Evolutionary conservation across 1,140 invertebrate species (phyloP).

Genomic region (Drosophila bipectinata): DNA sequence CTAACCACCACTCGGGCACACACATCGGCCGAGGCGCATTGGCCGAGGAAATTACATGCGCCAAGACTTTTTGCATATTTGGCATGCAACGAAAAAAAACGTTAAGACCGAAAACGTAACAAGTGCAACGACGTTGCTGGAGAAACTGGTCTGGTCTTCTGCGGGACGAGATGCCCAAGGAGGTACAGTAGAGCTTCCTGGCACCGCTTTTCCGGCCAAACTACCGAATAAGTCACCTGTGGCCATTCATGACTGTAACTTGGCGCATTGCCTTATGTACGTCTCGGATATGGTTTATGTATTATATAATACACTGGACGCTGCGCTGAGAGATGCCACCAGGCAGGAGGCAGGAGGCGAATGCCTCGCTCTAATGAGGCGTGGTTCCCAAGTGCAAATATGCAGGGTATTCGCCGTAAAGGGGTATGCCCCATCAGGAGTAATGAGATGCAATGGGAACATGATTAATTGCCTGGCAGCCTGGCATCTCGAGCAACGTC

Average conservation of each 20-base stretch:
- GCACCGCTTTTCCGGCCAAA: neutral
- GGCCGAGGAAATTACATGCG: slow-evolving; percentile 67
- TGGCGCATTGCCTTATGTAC: neutral
- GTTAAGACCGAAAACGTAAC: slow-evolving; percentile 61
- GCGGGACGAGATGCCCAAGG: slow-evolving; percentile 19
- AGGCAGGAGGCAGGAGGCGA: slow-evolving; percentile 31
- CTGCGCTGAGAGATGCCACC: slow-evolving; percentile 59
- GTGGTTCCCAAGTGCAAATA: slow-evolving; percentile 27
- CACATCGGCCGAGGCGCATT: slow-evolving; percentile 40
- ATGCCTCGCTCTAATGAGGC: slow-evolving; percentile 39
- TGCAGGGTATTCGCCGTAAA: slow-evolving; percentile 4
- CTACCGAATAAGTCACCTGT: neutral
- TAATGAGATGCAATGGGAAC: slow-evolving; percentile 37
- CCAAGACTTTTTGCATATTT: slow-evolving; percentile 80
- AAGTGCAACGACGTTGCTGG: slow-evolving; percentile 63
- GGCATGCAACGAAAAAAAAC: slow-evolving; percentile 64
- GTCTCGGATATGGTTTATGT: slow-evolving; percentile 57
- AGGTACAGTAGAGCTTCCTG: slow-evolving; percentile 10
- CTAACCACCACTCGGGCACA: slow-evolving; percentile 13
- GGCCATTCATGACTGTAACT: neutral
- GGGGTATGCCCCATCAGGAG: slow-evolving; percentile 10
- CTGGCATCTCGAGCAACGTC: slow-evolving; percentile 28
- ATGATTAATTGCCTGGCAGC: slow-evolving; percentile 37
- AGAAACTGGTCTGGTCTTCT: slow-evolving; percentile 62
- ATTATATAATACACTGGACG: slow-evolving; percentile 68